Evolutionary conservation across 2,888 invertebrate species (phyloP).

Genomic region (Dioctria linearis): DNA sequence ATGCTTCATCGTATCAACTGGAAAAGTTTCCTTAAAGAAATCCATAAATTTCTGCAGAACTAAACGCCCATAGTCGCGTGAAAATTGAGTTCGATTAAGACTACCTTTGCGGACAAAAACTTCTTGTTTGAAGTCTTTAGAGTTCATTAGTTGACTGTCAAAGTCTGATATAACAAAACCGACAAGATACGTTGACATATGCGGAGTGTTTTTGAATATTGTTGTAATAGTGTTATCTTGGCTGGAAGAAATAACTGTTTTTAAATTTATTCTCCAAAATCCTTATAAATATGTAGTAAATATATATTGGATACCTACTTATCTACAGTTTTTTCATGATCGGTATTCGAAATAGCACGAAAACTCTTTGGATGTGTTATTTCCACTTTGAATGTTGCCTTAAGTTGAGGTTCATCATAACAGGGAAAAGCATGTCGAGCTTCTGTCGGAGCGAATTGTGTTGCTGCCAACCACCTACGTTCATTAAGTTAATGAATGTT

Average conservation of each 20-base stretch:
- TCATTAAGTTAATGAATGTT: background rate
- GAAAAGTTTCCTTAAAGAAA: conserved; percentile 28
- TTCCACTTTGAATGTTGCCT: conserved; percentile 76
- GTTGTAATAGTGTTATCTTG: conserved; percentile 50
- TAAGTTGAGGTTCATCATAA: conserved; percentile 79
- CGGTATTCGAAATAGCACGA: conserved; percentile 62
- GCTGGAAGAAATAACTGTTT: conserved; percentile 62
- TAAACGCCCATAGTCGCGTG: conserved; percentile 66
- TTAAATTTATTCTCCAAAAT: background rate
- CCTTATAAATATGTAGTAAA: too few relatives aligned
- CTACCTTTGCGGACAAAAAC: conserved; percentile 45
- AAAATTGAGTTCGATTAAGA: conserved; percentile 70
- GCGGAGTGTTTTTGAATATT: conserved; percentile 68
- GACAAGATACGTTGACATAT: conserved; percentile 82
- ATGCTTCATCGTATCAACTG: conserved; percentile 66
- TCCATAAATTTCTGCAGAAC: conserved; percentile 35
- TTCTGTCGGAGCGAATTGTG: conserved; percentile 77
- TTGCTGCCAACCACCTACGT: conserved; percentile 72
- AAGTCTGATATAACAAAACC: conserved; percentile 79
- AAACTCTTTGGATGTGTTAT: conserved; percentile 72
- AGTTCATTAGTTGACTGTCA: conserved; percentile 7
- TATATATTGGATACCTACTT: background rate
- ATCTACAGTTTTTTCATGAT: background rate
- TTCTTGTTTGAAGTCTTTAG: conserved; percentile 13
- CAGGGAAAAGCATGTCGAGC: conserved; percentile 80